Evolutionary conservation across 1,140 invertebrate genomes (phyloP).

Genomic region (Drosophila biarmipes): DNA sequence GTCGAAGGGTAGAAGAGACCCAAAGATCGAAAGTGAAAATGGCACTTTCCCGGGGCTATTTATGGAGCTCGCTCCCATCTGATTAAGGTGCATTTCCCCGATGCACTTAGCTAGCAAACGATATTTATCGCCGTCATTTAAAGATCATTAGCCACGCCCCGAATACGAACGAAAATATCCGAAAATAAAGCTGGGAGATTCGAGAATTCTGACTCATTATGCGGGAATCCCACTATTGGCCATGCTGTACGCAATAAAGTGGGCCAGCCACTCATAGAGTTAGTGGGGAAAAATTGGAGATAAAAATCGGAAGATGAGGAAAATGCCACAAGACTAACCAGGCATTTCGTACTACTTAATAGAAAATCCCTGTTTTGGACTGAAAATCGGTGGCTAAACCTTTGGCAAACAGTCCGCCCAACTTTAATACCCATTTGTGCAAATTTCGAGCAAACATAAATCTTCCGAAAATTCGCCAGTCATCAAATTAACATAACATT

Average conservation of each 20-base stretch:
- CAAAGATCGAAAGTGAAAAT: slow-evolving; percentile 12
- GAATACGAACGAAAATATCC: slow-evolving; percentile 6
- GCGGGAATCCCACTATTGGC: slow-evolving; percentile 2
- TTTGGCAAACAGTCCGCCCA: not conserved
- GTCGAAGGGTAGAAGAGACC: not conserved
- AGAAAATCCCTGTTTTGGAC: too few relatives aligned
- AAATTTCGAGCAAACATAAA: slow-evolving; percentile 19
- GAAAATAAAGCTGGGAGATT: slow-evolving; percentile 6
- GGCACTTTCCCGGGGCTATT: slow-evolving; percentile 15
- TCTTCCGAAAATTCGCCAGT: slow-evolving; percentile 32
- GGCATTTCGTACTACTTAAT: too few relatives aligned
- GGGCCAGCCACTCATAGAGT: not conserved
- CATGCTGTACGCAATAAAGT: not conserved
- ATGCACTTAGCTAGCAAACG: slow-evolving; percentile 27
- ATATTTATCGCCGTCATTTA: slow-evolving; percentile 65
- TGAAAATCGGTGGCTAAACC: too few relatives aligned
- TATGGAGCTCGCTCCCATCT: not conserved
- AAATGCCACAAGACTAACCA: not conserved
- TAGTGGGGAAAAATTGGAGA: not conserved
- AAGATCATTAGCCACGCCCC: slow-evolving; percentile 63
- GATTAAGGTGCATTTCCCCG: not conserved
- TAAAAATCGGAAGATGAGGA: not conserved
- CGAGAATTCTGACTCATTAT: slow-evolving; percentile 10
- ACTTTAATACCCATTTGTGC: slow-evolving; percentile 3
- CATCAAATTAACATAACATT: slow-evolving; percentile 67